phyloP scores from a whole-genome alignment of 2,797 vertebrate genomes.

The Esox masquinongy region DNA sequence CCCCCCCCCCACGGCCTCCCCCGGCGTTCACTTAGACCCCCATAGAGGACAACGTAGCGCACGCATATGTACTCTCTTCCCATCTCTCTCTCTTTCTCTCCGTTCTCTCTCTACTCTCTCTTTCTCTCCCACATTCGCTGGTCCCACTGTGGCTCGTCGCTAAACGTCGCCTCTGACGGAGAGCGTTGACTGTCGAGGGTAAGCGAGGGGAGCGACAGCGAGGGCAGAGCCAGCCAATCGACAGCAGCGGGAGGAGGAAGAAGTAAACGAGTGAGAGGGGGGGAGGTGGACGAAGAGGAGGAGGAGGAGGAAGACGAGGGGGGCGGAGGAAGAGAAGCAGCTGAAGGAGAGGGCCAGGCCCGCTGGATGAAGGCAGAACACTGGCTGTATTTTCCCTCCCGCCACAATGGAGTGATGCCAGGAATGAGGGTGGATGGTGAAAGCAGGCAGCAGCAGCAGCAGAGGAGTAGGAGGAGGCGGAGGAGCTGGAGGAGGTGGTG shows the following conservation, averaged over 20 bases:
- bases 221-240: no score
- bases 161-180: slow-evolving; percentile 31
- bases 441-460: slow-evolving; percentile 78
- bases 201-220: slow-evolving; percentile 5
- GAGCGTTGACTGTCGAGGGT: slow-evolving; percentile 18
- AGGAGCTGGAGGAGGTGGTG: slow-evolving; percentile 72
- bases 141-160: slow-evolving; percentile 32
- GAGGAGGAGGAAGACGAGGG: slow-evolving; percentile 23
- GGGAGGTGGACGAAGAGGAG: slow-evolving; percentile 8
- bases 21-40: slow-evolving; percentile 12
- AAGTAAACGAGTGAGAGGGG: not conserved
- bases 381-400: slow-evolving; percentile 65
- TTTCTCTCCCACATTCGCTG: not conserved
- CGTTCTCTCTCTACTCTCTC: not conserved
- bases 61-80: not conserved
- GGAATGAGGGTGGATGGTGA: slow-evolving; percentile 85
- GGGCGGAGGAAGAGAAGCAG: slow-evolving; percentile 25
- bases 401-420: slow-evolving; percentile 69
- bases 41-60: slow-evolving; percentile 10
- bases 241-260: slow-evolving; percentile 34
- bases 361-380: slow-evolving; percentile 73
- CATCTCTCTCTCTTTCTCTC: not conserved
- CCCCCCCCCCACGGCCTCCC: not conserved
- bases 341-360: slow-evolving; percentile 47
- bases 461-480: slow-evolving; percentile 64